A percentile compares a stretch with the other conserved stretches of the same genome.
These are phyloP conservation scores for Tipula lateralis DNA, from an alignment of 2,888 invertebrate species.

Conservation along the genomic window DNA sequence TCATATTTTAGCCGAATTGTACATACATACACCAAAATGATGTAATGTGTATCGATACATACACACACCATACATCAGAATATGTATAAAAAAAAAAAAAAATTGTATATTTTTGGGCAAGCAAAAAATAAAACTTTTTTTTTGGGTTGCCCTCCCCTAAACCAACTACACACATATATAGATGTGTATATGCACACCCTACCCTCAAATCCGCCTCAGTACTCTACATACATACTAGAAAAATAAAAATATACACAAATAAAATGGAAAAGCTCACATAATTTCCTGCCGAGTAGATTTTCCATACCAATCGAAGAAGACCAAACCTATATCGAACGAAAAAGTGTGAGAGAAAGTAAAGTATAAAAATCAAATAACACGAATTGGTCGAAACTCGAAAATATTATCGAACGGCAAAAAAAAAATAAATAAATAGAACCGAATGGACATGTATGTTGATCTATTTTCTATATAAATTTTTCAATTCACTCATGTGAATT, in stretches of 20 bases:
- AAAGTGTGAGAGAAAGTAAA: conserved; percentile 20
- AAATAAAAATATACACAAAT: background rate
- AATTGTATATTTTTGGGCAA: conserved; percentile 11
- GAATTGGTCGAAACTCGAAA: conserved; percentile 24
- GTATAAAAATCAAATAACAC: conserved; percentile 19
- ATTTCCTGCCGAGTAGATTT: conserved; percentile 4
- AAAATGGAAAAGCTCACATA: background rate
- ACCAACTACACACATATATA: background rate
- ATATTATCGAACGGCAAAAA: background rate
- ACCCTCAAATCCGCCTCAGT: background rate
- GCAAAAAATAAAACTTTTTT: background rate
- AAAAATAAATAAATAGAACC: background rate
- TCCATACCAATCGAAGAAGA: conserved; percentile 19
- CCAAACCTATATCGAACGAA: background rate
- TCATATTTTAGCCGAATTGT: background rate
- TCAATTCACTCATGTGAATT: conserved; percentile 19
- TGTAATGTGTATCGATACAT: background rate
- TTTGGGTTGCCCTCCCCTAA: too few relatives aligned
- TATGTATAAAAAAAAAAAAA: background rate
- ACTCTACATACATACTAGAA: conserved; percentile 25
- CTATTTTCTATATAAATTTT: conserved; percentile 24
- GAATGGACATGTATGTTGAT: conserved; percentile 19
- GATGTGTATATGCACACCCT: background rate
- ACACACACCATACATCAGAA: conserved; percentile 1
- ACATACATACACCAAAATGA: background rate